Base-by-base conservation (phyloP, 1,140 invertebrate species). In the Drosophila funebris region DNA sequence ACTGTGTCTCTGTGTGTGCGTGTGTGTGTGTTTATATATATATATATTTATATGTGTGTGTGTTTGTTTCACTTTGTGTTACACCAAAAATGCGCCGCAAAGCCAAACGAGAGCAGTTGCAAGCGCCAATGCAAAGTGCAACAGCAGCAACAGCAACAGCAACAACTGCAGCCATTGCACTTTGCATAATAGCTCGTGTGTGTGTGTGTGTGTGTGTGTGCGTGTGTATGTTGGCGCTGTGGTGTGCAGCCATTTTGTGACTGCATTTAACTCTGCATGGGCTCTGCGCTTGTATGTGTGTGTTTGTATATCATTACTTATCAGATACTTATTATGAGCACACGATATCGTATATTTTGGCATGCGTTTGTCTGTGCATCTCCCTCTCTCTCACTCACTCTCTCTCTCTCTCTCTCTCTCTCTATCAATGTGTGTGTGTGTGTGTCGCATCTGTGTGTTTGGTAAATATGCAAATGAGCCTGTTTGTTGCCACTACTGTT, bases 261-360 rank as follows among this genome's bases (percentile, higher is more conserved):
- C 80, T 75, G 82, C 76, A 73, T 84, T 79, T 76, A 79, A 68
- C 77, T 74, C 56, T 48, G 48, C 36, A 20, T 67, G 46, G 44
- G 14, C 33, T 71, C 13, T 43, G 16, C 50, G 18, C 52, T 36
- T 78, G 62, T 60, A 53, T 87, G 67, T 81, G 70, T 85, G 73
- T 87, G 82, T 87, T 87, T 87, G 78, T 87, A 87, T 87, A 88
- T 88, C 83, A 88, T 88, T 88, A 88, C 83, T 88, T 88, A 88
- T 88, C 83, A 88, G 83, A 87, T 87, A 87, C 83, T 87, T 87
- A 87, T 87, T 87, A 87, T 87, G 72, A 87, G 83, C 83, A 87
- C 60, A 87, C 83, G 83, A 87, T 87, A 87, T 88, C 83, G 83
- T 87, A 87, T 87, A 87, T 87, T 87, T 87, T 88, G 78, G 83